These are phyloP conservation scores for Riparia riparia DNA, from an alignment of 2,113 vertebrate genomes.

Conservation along the genomic window DNA sequence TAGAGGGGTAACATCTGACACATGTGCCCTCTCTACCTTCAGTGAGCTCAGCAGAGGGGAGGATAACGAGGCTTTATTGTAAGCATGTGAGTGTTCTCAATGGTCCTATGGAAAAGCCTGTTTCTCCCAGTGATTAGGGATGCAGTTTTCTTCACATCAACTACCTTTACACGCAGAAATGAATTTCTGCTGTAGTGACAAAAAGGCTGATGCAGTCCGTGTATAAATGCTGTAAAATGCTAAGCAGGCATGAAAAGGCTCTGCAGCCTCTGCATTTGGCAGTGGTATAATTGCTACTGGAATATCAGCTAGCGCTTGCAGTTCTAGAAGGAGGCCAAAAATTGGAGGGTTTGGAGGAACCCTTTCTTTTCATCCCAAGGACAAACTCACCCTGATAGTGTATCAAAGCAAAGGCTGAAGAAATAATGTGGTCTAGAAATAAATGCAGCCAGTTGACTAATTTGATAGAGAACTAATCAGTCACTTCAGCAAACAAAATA, in stretches of 20 bases:
- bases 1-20: too few species aligned
- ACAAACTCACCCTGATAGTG: neutral
- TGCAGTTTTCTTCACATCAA: neutral
- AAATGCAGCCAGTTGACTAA: neutral
- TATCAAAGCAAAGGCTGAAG: neutral
- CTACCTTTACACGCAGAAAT: neutral
- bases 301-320: neutral
- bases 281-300: neutral
- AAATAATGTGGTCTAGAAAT: neutral
- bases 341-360: neutral
- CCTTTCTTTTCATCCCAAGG: neutral
- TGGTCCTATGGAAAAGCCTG: neutral
- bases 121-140: neutral
- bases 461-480: neutral
- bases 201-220: neutral
- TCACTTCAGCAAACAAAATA: neutral
- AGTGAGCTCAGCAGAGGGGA: neutral
- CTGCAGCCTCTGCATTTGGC: constrained; percentile 17
- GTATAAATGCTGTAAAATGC: constrained; percentile 12
- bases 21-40: neutral
- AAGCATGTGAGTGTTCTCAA: neutral
- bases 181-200: neutral
- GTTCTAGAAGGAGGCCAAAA: neutral
- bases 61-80: neutral
- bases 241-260: constrained; percentile 43